Evolutionary conservation across 2,113 vertebrate species (phyloP), one percentile per base, ranked within the genome.

Genomic region (Sprattus sprattus): DNA sequence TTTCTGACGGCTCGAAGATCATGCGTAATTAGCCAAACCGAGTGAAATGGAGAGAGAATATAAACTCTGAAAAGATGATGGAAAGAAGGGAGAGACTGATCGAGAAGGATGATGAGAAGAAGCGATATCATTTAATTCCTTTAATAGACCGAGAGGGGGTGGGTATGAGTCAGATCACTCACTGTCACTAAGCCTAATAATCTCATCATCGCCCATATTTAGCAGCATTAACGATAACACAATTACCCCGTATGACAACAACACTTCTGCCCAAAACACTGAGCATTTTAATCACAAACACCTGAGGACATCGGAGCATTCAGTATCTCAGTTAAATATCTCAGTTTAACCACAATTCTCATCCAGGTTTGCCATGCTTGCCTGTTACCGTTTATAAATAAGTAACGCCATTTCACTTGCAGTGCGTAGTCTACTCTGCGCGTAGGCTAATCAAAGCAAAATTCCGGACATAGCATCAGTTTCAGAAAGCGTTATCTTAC

Each of bases 381-480:
- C 67, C 28, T 75, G 67, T 75, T 75, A 75, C 67, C 67, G 67
- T 75, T 75, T 75, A 75, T 75, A 75, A 75, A 75, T 75, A 75
- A 75, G 67, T 75, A 39, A 75, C 67, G 67, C 67, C 67, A 75
- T 75, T 75, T 75, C 67, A 71, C 64, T 71, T 71, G 64, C 64
- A 32, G 64, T 71, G 67, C 67, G 67, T 15, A 75, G 67, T 32
- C 67, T 75, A 75, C 67, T 75, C 67, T 15, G 16, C 32, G 67
- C 16, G 28, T 15, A 75, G 28, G 28, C 67, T 75, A 75, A 39
- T 75, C 28, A 75, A 75, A 75, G 28, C 67, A 75, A 32, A 67
- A 75, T 75, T 75, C 67, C 67, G 10, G 67, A 75, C 67, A 75
- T 39, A 75, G 67, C 67, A 75, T 75, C 67, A 75, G 67, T 75